Base-by-base conservation (phyloP, 1,140 invertebrate genomes). In the Yoshiicerus persimilis region DNA sequence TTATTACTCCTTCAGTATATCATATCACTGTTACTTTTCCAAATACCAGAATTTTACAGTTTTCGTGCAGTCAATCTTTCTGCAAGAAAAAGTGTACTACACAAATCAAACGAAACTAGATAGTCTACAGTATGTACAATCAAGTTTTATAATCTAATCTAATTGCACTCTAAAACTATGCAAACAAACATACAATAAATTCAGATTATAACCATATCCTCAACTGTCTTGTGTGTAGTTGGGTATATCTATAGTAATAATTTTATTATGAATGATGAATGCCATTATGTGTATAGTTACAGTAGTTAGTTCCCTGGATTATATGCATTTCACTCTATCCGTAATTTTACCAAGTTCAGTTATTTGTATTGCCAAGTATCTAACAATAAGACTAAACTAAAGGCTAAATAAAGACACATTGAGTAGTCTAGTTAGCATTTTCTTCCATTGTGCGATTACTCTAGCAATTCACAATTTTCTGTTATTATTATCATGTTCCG, bases 401-500 rank as follows among this genome's bases (percentile, higher is more conserved):
- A 80, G 75, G 27, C 75, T 80, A 36, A 80, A 80, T 30, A 80
- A 80, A 80, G 30, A 36, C 36, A 36, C 70, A 77, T 38, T 13
- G 34, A 36, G 9, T 77, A 32, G 30, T n/a, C 30, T 80, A 30
- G 30, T 80, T 34, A 16, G n/a, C 47, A 56, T 56, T 56, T n/a
- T 56, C 20, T 56, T n/a, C 20, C 47, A 56, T 56, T 56, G 13
- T 56, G 47, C 47, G 47, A 56, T 56, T 56, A 56, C 13, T 56
- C 47, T 56, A 56, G n/a, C 47, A 56, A 56, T n/a, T 56, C 47
- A 16, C 20, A n/a, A 80, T 80, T 80, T 80, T 80, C 75, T 80
- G 75, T 80, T 80, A 80, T 80, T 80, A 38, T 38, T 80, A 80
- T 80, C 75, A 80, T 80, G 75, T 80, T 80, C 75, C 75, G 34